Evolutionary conservation across 2,888 invertebrate genomes (phyloP).

Genomic region (Emmelina monodactyla): DNA sequence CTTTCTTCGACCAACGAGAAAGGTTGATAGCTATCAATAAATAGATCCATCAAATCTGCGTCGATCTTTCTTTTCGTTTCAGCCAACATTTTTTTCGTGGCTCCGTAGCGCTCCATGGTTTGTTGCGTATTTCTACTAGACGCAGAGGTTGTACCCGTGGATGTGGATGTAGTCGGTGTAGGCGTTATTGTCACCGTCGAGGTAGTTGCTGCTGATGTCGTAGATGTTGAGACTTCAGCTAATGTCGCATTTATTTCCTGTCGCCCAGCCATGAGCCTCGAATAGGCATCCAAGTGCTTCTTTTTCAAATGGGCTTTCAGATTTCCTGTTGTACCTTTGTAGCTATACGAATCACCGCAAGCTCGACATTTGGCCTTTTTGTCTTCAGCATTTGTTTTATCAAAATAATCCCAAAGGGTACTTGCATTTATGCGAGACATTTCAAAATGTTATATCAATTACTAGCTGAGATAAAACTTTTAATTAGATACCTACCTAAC

Average conservation of each 20-base stretch:
- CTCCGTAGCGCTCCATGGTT: conserved; percentile 5
- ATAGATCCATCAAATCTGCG: conserved; percentile 11
- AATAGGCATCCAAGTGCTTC: conserved; percentile 4
- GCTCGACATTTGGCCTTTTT: conserved; percentile 8
- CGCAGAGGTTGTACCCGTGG: neutral
- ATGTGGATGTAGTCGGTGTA: neutral
- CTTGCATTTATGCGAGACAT: neutral
- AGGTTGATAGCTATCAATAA: conserved; percentile 16
- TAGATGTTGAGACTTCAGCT: neutral
- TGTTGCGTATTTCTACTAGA: conserved; percentile 1
- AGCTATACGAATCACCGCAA: conserved; percentile 6
- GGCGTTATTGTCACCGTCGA: neutral
- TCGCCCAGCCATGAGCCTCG: neutral
- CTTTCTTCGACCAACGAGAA: conserved; percentile 19
- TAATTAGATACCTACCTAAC: too few relatives aligned
- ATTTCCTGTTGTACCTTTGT: conserved; percentile 7
- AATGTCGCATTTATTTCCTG: neutral
- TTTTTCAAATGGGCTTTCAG: conserved; percentile 7
- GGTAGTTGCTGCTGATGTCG: neutral
- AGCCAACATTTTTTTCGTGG: conserved; percentile 11
- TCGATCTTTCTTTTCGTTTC: conserved; percentile 15
- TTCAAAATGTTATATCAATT: too few relatives aligned
- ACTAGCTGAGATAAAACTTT: too few relatives aligned
- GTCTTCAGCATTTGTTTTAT: neutral
- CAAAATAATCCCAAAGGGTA: neutral